Percentiles rank a stretch among this genome's conserved stretches.
These are phyloP conservation scores for Hestina assimilis DNA, from an alignment of 1,140 invertebrate species.

Conservation along the genomic window DNA sequence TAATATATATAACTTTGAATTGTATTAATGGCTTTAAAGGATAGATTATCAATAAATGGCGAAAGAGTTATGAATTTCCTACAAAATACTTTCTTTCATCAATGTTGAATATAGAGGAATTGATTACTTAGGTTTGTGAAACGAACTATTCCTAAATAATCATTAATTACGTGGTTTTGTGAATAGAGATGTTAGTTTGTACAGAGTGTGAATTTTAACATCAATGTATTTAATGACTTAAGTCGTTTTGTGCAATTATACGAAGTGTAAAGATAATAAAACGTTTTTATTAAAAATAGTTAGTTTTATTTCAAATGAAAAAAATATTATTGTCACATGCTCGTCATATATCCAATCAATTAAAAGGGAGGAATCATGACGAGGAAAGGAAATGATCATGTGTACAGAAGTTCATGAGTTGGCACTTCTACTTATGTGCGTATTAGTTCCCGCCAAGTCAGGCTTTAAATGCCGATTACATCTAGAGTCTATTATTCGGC, in stretches of 20 bases:
- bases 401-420: too few species aligned
- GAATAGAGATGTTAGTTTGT: constrained; percentile 29
- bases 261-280: constrained; percentile 42
- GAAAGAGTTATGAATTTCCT: not conserved
- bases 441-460: too few species aligned
- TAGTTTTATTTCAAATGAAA: constrained; percentile 2
- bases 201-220: constrained; percentile 37
- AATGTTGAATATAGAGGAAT: constrained; percentile 19
- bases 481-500: too few species aligned
- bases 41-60: not conserved
- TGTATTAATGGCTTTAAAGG: constrained; percentile 12
- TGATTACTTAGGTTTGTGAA: constrained; percentile 17
- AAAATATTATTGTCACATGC: too few species aligned
- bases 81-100: not conserved
- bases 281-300: constrained; percentile 32
- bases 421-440: too few species aligned
- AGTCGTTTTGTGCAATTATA: constrained; percentile 38
- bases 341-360: too few species aligned
- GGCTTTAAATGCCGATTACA: too few species aligned
- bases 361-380: not conserved
- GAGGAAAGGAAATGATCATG: too few species aligned
- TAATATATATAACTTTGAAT: constrained; percentile 2
- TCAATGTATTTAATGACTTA: constrained; percentile 23
- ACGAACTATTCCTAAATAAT: not conserved
- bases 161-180: constrained; percentile 7